Conservation (phyloP, 2,888 invertebrate genomes). For the Sarcophaga carnaria region DNA sequence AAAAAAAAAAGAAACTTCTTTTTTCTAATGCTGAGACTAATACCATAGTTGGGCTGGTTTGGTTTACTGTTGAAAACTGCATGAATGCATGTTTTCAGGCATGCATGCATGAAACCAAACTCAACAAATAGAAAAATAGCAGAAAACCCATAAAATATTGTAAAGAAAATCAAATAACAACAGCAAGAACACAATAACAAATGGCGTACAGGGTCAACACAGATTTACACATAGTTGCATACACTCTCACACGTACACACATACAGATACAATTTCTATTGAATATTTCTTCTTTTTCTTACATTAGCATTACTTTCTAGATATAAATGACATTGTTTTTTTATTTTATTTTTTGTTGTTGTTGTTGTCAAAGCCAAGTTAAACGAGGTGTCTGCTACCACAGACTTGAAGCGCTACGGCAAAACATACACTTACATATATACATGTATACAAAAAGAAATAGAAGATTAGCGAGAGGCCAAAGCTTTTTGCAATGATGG, state of each 20-base stretch:
- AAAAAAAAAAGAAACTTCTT: slow-evolving; percentile 37
- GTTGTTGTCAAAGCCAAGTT: slow-evolving; percentile 56
- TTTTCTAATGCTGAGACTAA: slow-evolving; percentile 62
- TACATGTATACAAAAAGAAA: not conserved
- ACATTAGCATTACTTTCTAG: not conserved
- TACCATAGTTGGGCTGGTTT: slow-evolving; percentile 21
- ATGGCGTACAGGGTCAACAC: slow-evolving; percentile 77
- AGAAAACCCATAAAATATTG: slow-evolving; percentile 61
- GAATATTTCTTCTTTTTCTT: not conserved
- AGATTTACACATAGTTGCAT: slow-evolving; percentile 9
- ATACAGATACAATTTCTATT: not conserved
- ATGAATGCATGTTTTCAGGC: slow-evolving; percentile 38
- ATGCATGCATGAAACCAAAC: slow-evolving; percentile 57
- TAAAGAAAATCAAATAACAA: slow-evolving; percentile 53
- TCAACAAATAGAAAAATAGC: slow-evolving; percentile 43
- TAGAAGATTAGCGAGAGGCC: not conserved
- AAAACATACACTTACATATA: slow-evolving; percentile 2
- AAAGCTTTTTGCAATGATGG: slow-evolving; percentile 27
- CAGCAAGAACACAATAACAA: slow-evolving; percentile 73
- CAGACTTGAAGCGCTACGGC: slow-evolving; percentile 19
- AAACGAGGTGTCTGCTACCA: slow-evolving; percentile 55
- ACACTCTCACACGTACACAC: not conserved
- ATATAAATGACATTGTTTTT: not conserved
- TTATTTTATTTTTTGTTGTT: slow-evolving; percentile 36
- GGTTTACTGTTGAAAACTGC: slow-evolving; percentile 50